These are phyloP conservation scores for Perccottus glenii DNA, from an alignment of 2,113 vertebrate species.

Conservation along the genomic window DNA sequence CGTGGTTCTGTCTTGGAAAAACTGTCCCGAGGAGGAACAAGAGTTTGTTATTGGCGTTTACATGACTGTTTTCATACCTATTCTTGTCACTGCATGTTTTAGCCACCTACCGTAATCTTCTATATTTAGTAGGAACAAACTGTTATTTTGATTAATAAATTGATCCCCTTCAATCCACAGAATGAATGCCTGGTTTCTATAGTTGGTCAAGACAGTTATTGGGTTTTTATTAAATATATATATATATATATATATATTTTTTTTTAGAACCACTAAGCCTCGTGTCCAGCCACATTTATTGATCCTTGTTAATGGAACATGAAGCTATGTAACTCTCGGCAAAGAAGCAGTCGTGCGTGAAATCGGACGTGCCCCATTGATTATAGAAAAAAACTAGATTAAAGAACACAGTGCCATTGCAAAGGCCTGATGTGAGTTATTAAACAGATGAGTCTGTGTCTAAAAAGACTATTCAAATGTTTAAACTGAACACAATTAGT, in stretches of 20 bases:
- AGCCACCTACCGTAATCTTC: conserved; percentile 39
- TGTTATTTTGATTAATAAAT: conserved; percentile 76
- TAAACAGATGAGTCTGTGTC: not conserved
- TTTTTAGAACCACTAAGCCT: conserved; percentile 7
- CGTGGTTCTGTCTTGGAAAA: conserved; percentile 17
- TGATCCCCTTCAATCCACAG: conserved; percentile 34
- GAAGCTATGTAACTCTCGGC: conserved; percentile 40
- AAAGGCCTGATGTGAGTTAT: not conserved
- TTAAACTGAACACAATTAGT: too few species aligned
- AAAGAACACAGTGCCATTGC: not conserved
- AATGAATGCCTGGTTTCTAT: not conserved
- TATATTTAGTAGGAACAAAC: conserved; percentile 54
- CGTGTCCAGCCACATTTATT: conserved; percentile 34
- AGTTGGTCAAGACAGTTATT: not conserved
- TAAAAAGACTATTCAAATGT: too few species aligned
- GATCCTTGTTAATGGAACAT: conserved; percentile 70
- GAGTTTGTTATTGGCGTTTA: conserved; percentile 15
- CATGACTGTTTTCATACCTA: conserved; percentile 25
- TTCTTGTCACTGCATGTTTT: conserved; percentile 63
- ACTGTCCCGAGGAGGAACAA: conserved; percentile 3
- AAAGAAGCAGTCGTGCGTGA: conserved; percentile 76
- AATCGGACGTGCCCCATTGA: conserved; percentile 84
- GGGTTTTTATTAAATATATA: too few species aligned
- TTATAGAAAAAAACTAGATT: conserved; percentile 40
- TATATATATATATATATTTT: too few species aligned